Percentiles rank a stretch among this genome's conserved stretches.
phyloP scores from a whole-genome alignment of 2,888 invertebrate species.

The Erynnis tages region DNA sequence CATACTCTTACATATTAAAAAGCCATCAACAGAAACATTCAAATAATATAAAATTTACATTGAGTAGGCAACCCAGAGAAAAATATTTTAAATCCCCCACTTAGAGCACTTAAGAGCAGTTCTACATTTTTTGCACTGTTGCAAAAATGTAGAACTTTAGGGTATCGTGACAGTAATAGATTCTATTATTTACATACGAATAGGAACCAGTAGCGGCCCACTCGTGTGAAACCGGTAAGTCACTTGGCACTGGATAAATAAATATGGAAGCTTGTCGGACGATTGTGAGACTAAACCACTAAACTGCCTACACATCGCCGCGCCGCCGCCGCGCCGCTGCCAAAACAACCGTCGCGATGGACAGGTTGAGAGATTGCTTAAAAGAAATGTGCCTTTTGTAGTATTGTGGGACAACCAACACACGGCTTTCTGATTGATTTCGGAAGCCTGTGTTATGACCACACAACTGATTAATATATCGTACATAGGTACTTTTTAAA shows the following conservation, averaged over 20 bases:
- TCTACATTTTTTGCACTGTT: too few species aligned
- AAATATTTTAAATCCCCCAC: too few species aligned
- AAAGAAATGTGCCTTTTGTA: slow-evolving; percentile 8
- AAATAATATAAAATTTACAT: not conserved
- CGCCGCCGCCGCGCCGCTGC: slow-evolving; percentile 60
- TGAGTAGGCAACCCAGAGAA: too few species aligned
- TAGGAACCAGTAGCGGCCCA: slow-evolving; percentile 58
- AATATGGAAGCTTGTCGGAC: slow-evolving; percentile 75
- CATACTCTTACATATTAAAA: too few species aligned
- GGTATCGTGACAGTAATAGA: slow-evolving; percentile 33
- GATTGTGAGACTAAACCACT: slow-evolving; percentile 69
- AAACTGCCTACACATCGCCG: slow-evolving; percentile 70
- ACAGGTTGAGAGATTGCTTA: slow-evolving; percentile 24
- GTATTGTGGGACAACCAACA: too few species aligned
- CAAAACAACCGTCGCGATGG: slow-evolving; percentile 31
- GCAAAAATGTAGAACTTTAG: slow-evolving; percentile 19
- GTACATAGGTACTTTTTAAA: too few species aligned
- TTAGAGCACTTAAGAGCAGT: too few species aligned
- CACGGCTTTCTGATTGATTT: too few species aligned
- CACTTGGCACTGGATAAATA: slow-evolving; percentile 67
- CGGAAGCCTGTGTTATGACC: too few species aligned
- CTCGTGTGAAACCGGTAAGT: slow-evolving; percentile 73
- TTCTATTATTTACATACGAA: slow-evolving; percentile 42
- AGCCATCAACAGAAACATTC: too few species aligned
- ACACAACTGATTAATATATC: too few species aligned